Evolutionary conservation across 2,797 vertebrate genomes (phyloP).

Genomic region (Pterois miles): DNA sequence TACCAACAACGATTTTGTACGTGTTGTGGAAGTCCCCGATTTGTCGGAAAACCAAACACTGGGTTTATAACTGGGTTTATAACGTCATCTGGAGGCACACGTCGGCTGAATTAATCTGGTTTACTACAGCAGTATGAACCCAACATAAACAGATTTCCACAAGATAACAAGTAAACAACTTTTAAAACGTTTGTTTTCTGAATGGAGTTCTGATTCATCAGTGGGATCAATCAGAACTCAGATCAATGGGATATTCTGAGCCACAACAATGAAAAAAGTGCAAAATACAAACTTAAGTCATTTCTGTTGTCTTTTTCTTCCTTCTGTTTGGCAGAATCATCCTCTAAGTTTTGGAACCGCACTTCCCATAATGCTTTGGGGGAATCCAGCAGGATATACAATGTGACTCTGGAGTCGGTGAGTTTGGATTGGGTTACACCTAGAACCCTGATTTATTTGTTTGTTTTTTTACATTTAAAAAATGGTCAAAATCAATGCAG

Average conservation of each 20-base stretch:
- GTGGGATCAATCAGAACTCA: too few species aligned
- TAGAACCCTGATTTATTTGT: not conserved
- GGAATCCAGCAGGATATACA: not conserved
- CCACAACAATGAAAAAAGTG: not conserved
- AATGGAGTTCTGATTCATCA: too few species aligned
- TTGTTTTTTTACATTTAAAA: not conserved
- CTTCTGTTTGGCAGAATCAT: not conserved
- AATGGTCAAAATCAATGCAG: not conserved
- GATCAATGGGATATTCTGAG: not conserved
- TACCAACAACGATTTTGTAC: too few species aligned
- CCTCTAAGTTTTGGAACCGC: not conserved
- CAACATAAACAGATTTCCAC: too few species aligned
- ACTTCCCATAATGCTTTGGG: not conserved
- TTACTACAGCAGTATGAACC: too few species aligned
- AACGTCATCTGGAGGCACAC: accelerated
- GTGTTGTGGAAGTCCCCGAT: too few species aligned
- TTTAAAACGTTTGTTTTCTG: too few species aligned
- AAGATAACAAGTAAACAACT: too few species aligned
- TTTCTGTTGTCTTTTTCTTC: not conserved
- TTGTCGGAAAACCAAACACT: too few species aligned
- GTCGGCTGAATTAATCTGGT: too few species aligned
- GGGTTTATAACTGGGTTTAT: too few species aligned
- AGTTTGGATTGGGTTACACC: not conserved
- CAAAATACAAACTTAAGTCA: not conserved
- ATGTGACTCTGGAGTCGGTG: not conserved